Evolutionary conservation across 2,113 vertebrate genomes (phyloP), one percentile per base, ranked within the genome.

Genomic region (Morone saxatilis): DNA sequence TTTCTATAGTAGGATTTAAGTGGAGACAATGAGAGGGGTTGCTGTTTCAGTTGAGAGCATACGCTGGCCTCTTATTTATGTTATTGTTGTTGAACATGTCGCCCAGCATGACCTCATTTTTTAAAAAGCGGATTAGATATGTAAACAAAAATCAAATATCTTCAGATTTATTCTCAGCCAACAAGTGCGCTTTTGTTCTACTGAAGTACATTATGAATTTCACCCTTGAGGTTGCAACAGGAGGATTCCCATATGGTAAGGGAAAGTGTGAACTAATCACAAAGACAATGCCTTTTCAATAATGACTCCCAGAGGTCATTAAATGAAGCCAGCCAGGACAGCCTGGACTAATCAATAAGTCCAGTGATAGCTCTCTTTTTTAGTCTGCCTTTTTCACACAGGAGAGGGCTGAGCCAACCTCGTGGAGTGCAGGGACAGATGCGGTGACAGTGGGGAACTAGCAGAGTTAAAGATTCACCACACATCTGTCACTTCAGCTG

Each of bases 401-500:
- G 86, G 89, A 87, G 86, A 89, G 89, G 88, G 89, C 19, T 6
- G 84, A 76, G 81, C 60, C 72, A 61, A 69, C 70, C 22, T 81
- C 0, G 65, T 3, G 47, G 66, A 75, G 82, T 54, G 48, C 38
- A 31, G 88, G 82, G 92, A 94, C 94, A 96, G 96, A 95, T 96
- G 95, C 92, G 50, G 90, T 80, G 92, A 93, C 94, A 87, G 93
- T 92, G 90, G 91, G 89, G 92, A 91, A 84, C 61, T 76, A 85
- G 89, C 71, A 67, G 86, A 93, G 95, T 94, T 95, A 95, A 95
- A 94, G 91, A 95, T 95, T 96, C 95, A 95, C 94, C 93, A 91
- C 94, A 95, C 95, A 96, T 95, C 95, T 96, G 96, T 94, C 91
- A 87, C 87, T 92, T 79, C 60, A 76, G 87, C 83, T 48, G 47